Evolutionary conservation across 2,113 vertebrate genomes (phyloP), one percentile per base, ranked within the genome.

Genomic region (Axis porcinus): DNA sequence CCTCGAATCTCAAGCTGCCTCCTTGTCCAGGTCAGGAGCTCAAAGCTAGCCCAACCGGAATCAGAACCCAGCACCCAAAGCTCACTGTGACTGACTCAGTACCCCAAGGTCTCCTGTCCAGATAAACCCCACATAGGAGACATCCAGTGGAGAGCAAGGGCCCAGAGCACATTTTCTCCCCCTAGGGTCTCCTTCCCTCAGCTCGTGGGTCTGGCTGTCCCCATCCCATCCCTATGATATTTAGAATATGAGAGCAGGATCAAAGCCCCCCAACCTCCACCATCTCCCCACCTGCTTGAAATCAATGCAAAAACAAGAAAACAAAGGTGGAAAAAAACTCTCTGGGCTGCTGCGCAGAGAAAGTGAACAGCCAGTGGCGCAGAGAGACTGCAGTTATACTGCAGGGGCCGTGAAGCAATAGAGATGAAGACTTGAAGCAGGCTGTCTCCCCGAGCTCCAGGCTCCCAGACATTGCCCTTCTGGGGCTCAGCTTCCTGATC

Each of bases 241-340:
- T 84, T 86, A 92, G 91, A 84, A 76, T 64, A 78, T 58, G 76
- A 79, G 62, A 55, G 62, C 33, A 82, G 78, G 62, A 78, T 54
- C 81, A 45, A 86, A 90, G 91, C 10, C 93, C 92, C 94, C 58
- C n/a, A 64, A 40, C 47, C 91, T 94, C 94, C 74, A 76, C 67
- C 67, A 54, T 88, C 84, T 86, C 81, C 89, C 94, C n/a, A 88
- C 74, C 76, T 0, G 1, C 33, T 52, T 89, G 86, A 94, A 86
- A 78, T 58, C 83, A 96, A 84, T 0, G 2, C 83, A 84, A 82
- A 95, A 93, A 52, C 54, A 92, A 87, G 92, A 78, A 97, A 97
- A 95, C 0, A 8, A 79, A 89, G 47, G 45, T 62, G 3, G 5
- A 36, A 54, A 43, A 40, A 23, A 52, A 10, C 4, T 83, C 82